Evolutionary conservation across 2,113 vertebrate genomes (phyloP), one percentile per base, ranked within the genome.

Genomic region (Callaeas wilsoni): DNA sequence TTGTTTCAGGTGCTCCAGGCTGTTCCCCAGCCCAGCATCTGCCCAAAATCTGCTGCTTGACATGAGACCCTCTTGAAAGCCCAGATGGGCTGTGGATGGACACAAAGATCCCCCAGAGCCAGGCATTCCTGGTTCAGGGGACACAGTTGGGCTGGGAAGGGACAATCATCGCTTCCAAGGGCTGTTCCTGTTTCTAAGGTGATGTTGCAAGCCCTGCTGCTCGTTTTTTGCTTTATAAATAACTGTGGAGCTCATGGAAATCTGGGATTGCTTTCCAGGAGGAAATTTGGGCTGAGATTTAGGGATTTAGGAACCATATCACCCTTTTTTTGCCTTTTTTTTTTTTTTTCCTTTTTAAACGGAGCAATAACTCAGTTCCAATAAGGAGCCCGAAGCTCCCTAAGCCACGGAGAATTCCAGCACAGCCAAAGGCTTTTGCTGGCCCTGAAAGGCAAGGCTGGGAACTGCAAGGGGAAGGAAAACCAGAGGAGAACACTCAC

Each of bases 371-470:
- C 27, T 75, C 3, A 4, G 42, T 56, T 59, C 20, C 27, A 13
- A 5, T 1, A 8, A 27, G 1, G 6, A 76, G 22, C 56, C 4
- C 6, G 0, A 29, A 44, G 27, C 65, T 87, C 37, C 13, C 1
- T 2, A 5, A 21, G 39, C 59, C 46, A 26, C 0, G 0, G 68
- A 32, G 76, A 27, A 32, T 5, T 44, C 32, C 50, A 23, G 76
- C 53, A 3, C 73, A 93, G 84, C 60, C 11, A 9, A 81, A 85
- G 67, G 91, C 44, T 60, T 95, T 47, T 94, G 87, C 87, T 95
- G 95, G 81, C 90, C 56, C 95, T 93, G 78, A 47, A 82, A 82
- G 90, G 93, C 85, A 41, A 65, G 4, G 30, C 35, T 78, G 84
- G 92, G 95, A 95, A 91, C 44, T 81, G 84, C 94, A 93, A 17